These are phyloP conservation scores for Platanista minor DNA, from an alignment of 2,113 vertebrate species.

Conservation along the genomic window DNA sequence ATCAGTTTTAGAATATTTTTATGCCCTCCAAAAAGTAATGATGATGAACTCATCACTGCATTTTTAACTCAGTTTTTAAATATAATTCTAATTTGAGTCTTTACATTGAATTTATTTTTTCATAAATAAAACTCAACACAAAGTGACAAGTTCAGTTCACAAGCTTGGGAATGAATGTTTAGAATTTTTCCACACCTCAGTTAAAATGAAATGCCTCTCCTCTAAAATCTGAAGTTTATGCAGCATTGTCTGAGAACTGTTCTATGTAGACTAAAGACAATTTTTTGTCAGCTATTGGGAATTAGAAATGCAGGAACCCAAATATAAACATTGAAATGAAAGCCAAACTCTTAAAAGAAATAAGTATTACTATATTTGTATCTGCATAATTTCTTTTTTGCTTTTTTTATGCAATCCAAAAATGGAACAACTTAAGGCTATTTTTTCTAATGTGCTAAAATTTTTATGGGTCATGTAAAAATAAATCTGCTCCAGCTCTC, in stretches of 20 bases:
- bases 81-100: background rate
- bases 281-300: background rate
- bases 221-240: background rate
- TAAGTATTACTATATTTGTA: constrained; percentile 28
- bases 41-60: background rate
- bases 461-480: constrained; percentile 47
- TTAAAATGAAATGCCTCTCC: background rate
- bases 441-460: constrained; percentile 49
- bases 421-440: constrained; percentile 34
- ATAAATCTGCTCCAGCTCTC: constrained; percentile 51
- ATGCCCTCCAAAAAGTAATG: background rate
- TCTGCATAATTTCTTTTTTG: constrained; percentile 35
- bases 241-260: background rate
- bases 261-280: background rate
- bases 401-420: constrained; percentile 29
- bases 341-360: constrained; percentile 9
- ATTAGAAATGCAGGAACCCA: constrained; percentile 6
- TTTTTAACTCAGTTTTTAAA: background rate
- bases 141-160: background rate
- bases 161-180: background rate
- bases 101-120: background rate
- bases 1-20: background rate
- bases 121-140: background rate
- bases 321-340: background rate
- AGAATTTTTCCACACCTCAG: background rate